phyloP scores from a whole-genome alignment of 2,113 vertebrate genomes.

The Atherinomorus stipes region DNA sequence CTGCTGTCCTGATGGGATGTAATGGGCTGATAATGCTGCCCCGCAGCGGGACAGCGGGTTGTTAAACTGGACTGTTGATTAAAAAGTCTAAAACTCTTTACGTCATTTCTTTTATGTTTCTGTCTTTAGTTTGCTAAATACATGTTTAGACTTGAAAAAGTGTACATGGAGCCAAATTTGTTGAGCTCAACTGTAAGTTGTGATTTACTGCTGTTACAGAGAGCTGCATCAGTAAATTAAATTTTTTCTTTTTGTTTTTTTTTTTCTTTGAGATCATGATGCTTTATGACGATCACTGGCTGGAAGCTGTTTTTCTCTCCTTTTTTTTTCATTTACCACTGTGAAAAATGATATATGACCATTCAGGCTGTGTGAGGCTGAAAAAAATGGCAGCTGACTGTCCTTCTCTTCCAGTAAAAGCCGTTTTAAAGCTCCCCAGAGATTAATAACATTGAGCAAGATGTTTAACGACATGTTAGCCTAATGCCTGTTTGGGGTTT shows the following conservation, averaged over 20 bases:
- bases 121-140: too few relatives aligned
- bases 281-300: neutral
- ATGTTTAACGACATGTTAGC: conserved; percentile 48
- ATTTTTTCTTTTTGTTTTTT: neutral
- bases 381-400: neutral
- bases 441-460: conserved; percentile 57
- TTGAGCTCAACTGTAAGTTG: too few relatives aligned
- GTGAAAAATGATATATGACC: neutral
- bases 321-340: neutral
- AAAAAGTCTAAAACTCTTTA: too few relatives aligned
- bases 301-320: neutral
- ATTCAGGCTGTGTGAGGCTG: neutral
- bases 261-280: conserved; percentile 9
- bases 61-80: too few relatives aligned
- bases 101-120: too few relatives aligned
- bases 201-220: neutral
- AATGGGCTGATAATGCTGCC: too few relatives aligned
- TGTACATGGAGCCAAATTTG: too few relatives aligned
- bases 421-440: conserved; percentile 52
- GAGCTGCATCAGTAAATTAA: conserved; percentile 13
- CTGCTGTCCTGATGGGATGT: too few relatives aligned
- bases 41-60: too few relatives aligned
- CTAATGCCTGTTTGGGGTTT: conserved; percentile 60
- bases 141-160: too few relatives aligned
- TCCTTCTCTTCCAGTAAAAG: conserved; percentile 56